A percentile compares a stretch with the other conserved stretches of the same genome.
phyloP scores from a whole-genome alignment of 2,797 vertebrate species.

The Acrossocheilus wenchowensis region DNA sequence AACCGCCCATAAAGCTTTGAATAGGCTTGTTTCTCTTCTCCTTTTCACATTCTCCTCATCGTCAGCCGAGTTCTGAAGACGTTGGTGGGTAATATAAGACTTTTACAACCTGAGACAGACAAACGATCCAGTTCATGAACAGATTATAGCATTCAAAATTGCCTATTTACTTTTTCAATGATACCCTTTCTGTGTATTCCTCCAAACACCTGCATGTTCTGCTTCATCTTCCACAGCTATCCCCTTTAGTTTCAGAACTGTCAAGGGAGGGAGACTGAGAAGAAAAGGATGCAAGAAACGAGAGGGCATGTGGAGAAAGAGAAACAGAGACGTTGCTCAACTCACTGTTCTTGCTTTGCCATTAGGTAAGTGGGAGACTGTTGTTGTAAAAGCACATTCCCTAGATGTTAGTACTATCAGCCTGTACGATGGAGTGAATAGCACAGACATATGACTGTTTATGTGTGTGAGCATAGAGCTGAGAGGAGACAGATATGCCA shows the following conservation, averaged over 20 bases:
- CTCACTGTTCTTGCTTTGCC: constrained; percentile 36
- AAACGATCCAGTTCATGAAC: background rate
- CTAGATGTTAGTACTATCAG: constrained; percentile 74
- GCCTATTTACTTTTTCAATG: background rate
- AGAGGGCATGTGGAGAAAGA: constrained; percentile 7
- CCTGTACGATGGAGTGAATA: constrained; percentile 65
- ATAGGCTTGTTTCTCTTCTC: constrained; percentile 14
- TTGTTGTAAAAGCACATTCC: constrained; percentile 74
- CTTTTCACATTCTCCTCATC: background rate
- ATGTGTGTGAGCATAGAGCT: constrained; percentile 53
- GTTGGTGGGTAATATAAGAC: background rate
- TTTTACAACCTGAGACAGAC: background rate
- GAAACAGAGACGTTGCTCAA: constrained; percentile 22
- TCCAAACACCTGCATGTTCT: background rate
- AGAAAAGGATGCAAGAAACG: background rate
- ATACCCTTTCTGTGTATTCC: constrained; percentile 7
- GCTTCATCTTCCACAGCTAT: background rate
- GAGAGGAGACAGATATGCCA: constrained; percentile 67
- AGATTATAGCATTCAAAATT: background rate
- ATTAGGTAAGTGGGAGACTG: constrained; percentile 69
- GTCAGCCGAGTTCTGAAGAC: background rate
- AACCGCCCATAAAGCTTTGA: background rate
- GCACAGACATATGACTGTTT: constrained; percentile 48
- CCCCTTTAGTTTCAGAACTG: background rate
- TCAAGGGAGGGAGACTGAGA: background rate